A percentile compares a stretch with the other conserved stretches of the same genome.
These are phyloP conservation scores for Centropus unirufus DNA, from an alignment of 2,113 vertebrate genomes.

Conservation along the genomic window DNA sequence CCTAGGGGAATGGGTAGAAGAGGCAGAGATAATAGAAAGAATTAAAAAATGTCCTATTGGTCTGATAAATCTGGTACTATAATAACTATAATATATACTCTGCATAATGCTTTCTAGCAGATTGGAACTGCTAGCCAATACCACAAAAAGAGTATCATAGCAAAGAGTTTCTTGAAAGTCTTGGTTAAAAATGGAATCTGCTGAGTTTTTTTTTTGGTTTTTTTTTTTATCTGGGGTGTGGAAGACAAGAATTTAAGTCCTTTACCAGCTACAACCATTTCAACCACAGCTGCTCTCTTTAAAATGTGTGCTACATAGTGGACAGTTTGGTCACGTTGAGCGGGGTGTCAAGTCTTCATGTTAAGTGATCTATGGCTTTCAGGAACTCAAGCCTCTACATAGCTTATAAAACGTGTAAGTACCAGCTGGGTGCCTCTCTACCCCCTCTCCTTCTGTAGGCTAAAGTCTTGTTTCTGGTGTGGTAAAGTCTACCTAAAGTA, in stretches of 20 bases:
- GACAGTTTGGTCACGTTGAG: neutral
- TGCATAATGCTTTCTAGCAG: neutral
- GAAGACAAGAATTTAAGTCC: neutral
- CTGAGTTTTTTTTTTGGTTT: neutral
- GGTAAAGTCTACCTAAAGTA: neutral
- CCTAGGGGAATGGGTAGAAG: neutral
- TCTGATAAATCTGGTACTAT: neutral
- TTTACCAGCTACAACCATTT: neutral
- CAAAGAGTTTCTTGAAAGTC: neutral
- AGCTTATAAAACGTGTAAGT: neutral
- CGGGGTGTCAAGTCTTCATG: accelerated
- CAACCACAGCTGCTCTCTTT: neutral
- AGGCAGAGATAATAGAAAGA: neutral
- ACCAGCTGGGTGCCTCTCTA: neutral
- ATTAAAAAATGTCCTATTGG: neutral
- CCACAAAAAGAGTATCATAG: neutral
- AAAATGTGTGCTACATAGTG: accelerated
- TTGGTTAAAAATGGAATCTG: neutral
- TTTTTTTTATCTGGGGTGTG: neutral
- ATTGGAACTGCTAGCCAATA: neutral
- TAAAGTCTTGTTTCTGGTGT: neutral
- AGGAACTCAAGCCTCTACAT: neutral
- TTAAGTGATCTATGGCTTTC: neutral
- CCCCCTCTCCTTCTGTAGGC: accelerated
- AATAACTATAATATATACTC: neutral